Evolutionary conservation across 64 coral and sea anemone species (phyloP).

Genomic region (Actinia tenebrosa): DNA sequence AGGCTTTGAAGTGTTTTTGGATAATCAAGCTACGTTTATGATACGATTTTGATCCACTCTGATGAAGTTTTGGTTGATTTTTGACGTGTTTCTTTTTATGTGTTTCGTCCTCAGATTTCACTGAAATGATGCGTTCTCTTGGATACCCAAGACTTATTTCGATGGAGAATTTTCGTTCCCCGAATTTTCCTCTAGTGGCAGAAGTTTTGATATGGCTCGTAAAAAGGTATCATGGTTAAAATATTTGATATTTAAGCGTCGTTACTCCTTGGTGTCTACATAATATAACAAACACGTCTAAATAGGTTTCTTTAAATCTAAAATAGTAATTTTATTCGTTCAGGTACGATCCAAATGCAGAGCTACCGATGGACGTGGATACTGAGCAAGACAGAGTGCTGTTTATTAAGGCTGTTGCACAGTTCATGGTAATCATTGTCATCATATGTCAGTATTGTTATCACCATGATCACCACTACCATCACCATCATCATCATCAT

Average conservation of each 20-base stretch:
- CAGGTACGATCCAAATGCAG: slow-evolving; percentile 97
- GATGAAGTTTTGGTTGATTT: neutral
- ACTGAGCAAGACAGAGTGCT: slow-evolving; percentile 96
- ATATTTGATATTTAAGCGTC: neutral
- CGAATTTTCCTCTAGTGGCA: slow-evolving; percentile 94
- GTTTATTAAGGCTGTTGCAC: slow-evolving; percentile 95
- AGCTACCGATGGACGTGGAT: slow-evolving; percentile 90
- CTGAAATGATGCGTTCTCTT: slow-evolving; percentile 97
- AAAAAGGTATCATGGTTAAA: slow-evolving; percentile 15
- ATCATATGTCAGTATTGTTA: neutral
- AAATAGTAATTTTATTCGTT: neutral
- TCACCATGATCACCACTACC: no score
- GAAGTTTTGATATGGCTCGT: slow-evolving; percentile 98
- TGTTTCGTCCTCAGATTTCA: slow-evolving; percentile 79
- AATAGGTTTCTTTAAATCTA: neutral
- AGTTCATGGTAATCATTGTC: slow-evolving; percentile 86
- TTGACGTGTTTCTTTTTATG: neutral
- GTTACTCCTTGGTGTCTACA: neutral
- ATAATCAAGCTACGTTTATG: neutral
- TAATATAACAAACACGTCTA: no score
- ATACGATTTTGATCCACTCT: neutral
- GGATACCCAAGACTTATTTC: slow-evolving; percentile 97
- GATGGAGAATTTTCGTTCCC: slow-evolving; percentile 99
- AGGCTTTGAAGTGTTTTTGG: neutral
- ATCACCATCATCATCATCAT: no score